phyloP scores from a whole-genome alignment of 1,140 invertebrate species.

The Aphelinus atriplicis region DNA sequence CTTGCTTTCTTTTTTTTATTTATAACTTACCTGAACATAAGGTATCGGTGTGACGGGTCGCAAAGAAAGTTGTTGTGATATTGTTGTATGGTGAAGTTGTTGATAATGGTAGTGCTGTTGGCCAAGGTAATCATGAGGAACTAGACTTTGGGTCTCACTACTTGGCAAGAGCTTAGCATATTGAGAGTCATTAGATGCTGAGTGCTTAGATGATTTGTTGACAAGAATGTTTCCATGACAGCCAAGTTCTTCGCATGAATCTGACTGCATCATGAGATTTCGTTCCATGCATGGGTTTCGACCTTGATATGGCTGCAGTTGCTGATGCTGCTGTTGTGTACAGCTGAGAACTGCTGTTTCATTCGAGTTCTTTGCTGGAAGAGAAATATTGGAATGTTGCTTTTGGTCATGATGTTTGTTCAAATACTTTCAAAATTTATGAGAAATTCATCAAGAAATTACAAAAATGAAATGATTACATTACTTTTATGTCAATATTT shows the following conservation, averaged over 20 bases:
- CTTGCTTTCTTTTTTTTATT: not conserved
- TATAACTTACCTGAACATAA: slow-evolving; percentile 69
- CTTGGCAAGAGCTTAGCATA: slow-evolving; percentile 45
- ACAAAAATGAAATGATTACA: no score
- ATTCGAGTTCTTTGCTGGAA: slow-evolving; percentile 65
- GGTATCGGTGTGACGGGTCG: slow-evolving; percentile 73
- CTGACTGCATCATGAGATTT: slow-evolving; percentile 75
- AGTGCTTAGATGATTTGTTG: slow-evolving; percentile 76
- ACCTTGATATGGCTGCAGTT: slow-evolving; percentile 84
- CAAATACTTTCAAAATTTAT: no score
- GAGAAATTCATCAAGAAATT: no score
- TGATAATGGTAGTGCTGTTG: slow-evolving; percentile 49
- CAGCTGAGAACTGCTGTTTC: slow-evolving; percentile 49
- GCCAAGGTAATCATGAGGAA: slow-evolving; percentile 65
- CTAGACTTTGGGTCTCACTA: slow-evolving; percentile 60
- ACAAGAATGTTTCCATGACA: slow-evolving; percentile 72
- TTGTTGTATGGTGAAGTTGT: slow-evolving; percentile 7
- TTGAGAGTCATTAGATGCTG: slow-evolving; percentile 53
- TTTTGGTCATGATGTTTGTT: no score
- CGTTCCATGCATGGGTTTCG: slow-evolving; percentile 89
- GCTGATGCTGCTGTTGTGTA: slow-evolving; percentile 51
- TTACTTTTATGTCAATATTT: no score
- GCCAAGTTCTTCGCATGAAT: slow-evolving; percentile 70
- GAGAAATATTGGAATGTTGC: not conserved
- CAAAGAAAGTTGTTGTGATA: slow-evolving; percentile 44